phyloP scores from a whole-genome alignment of 2,888 invertebrate genomes.

The Kuschelorhynchus macadamiae region DNA sequence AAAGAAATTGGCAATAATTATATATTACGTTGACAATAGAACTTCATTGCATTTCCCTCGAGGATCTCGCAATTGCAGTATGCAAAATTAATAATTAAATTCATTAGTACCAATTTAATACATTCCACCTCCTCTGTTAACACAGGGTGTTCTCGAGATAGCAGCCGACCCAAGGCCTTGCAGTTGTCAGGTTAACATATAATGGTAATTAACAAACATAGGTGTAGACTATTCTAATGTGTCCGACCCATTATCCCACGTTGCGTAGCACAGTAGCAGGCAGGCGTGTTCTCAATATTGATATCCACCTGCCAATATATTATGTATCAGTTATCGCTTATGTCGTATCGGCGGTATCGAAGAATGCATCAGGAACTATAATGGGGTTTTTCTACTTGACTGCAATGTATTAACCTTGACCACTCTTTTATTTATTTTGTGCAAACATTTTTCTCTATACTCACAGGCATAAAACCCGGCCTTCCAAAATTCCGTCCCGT shows the following conservation, averaged over 20 bases:
- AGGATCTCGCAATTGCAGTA: constrained; percentile 30
- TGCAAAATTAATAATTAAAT: constrained; percentile 33
- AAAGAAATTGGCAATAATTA: constrained; percentile 27
- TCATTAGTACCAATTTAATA: constrained; percentile 32
- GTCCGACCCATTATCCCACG: constrained; percentile 34
- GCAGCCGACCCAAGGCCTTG: constrained; percentile 20
- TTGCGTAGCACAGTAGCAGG: constrained; percentile 34
- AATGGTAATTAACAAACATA: constrained; percentile 28
- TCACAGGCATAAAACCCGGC: too few relatives aligned
- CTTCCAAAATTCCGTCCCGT: too few relatives aligned
- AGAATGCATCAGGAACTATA: too few relatives aligned
- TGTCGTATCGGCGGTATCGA: too few relatives aligned
- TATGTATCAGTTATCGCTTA: too few relatives aligned
- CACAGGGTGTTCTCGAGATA: constrained; percentile 18
- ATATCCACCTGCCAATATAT: too few relatives aligned
- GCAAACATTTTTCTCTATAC: too few relatives aligned
- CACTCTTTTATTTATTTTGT: too few relatives aligned
- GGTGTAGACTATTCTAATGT: constrained; percentile 23
- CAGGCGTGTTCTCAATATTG: constrained; percentile 25
- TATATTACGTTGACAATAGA: constrained; percentile 33
- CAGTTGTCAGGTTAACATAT: constrained; percentile 31
- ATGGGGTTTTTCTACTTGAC: too few relatives aligned
- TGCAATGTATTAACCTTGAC: too few relatives aligned
- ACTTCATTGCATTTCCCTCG: constrained; percentile 29
- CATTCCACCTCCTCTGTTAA: constrained; percentile 23